These are phyloP conservation scores for Gallinago jamesoni DNA, from an alignment of 2,113 vertebrate genomes.

Conservation along the genomic window DNA sequence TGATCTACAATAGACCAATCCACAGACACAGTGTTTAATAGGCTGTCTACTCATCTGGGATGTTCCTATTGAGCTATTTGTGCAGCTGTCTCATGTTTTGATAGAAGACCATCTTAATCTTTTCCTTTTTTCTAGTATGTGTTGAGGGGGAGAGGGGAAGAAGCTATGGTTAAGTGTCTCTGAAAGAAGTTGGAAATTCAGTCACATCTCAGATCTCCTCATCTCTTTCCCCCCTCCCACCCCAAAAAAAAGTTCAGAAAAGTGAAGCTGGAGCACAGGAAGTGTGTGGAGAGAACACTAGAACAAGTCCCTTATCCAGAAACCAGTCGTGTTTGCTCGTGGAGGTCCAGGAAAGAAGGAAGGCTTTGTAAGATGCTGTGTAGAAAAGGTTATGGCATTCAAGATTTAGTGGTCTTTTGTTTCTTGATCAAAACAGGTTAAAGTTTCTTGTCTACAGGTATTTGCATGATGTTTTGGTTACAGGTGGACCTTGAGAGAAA, in stretches of 20 bases:
- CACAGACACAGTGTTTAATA: background rate
- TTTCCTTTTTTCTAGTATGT: background rate
- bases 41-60: background rate
- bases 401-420: background rate
- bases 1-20: background rate
- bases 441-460: accelerated
- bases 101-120: background rate
- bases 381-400: background rate
- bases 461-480: accelerated
- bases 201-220: background rate
- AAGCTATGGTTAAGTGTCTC: background rate
- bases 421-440: accelerated
- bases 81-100: background rate
- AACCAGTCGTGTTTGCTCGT: accelerated
- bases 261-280: background rate
- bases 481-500: background rate
- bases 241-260: accelerated
- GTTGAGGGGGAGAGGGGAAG: too few relatives aligned
- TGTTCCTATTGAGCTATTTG: background rate
- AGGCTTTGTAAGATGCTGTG: accelerated
- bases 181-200: background rate
- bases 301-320: accelerated
- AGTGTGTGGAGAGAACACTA: too few relatives aligned
- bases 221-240: background rate
- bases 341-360: accelerated